These are phyloP conservation scores for Chorisops tibialis DNA, from an alignment of 2,888 invertebrate species.

Conservation along the genomic window DNA sequence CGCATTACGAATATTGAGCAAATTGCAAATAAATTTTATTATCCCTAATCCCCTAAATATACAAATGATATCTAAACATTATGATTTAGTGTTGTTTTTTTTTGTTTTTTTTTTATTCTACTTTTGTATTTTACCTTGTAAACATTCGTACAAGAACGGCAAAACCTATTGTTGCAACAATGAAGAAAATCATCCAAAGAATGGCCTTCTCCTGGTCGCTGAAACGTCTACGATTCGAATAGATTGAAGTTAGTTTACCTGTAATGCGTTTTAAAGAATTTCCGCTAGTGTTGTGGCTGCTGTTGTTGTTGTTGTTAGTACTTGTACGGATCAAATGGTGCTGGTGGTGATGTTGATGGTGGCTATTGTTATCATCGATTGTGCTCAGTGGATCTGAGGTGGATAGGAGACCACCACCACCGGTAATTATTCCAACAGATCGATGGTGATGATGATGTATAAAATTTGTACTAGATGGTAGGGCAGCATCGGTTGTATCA, in stretches of 20 bases:
- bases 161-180: constrained; percentile 48
- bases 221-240: constrained; percentile 47
- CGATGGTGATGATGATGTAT: constrained; percentile 36
- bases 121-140: constrained; percentile 39
- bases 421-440: not conserved
- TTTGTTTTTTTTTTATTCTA: not conserved
- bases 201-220: constrained; percentile 51
- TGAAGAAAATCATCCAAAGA: constrained; percentile 48
- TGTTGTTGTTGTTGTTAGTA: not conserved
- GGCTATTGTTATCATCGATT: constrained; percentile 31
- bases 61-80: too few relatives aligned
- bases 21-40: too few relatives aligned
- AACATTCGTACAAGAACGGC: constrained; percentile 49
- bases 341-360: not conserved
- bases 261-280: constrained; percentile 50
- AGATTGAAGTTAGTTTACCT: constrained; percentile 44
- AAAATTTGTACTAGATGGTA: constrained; percentile 10
- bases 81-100: too few relatives aligned
- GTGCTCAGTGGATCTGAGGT: constrained; percentile 12
- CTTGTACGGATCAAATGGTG: not conserved
- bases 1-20: too few relatives aligned
- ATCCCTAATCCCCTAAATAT: too few relatives aligned
- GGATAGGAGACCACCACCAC: constrained; percentile 31
- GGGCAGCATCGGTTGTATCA: constrained; percentile 7
- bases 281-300: not conserved